Conservation (phyloP, 2,113 vertebrate species). For the Oncorhynchus gorbuscha region DNA sequence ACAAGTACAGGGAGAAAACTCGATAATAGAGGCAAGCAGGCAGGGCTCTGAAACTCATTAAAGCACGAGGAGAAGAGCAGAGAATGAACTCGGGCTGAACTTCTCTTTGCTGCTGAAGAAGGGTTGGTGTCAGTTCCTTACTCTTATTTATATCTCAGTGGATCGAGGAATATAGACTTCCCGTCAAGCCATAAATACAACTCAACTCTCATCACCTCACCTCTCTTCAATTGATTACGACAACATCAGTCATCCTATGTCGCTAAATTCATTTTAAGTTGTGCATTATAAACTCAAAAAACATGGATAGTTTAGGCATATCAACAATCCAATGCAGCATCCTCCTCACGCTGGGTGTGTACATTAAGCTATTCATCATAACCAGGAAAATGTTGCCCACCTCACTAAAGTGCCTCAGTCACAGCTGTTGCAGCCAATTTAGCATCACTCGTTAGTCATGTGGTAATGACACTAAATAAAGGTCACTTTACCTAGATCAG, state of each 20-base stretch:
- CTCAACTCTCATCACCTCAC: slow-evolving; percentile 25
- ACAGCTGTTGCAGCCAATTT: neutral
- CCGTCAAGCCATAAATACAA: slow-evolving; percentile 24
- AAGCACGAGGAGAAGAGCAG: slow-evolving; percentile 39
- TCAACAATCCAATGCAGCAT: neutral
- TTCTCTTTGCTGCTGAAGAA: slow-evolving; percentile 28
- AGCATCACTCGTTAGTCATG: slow-evolving; percentile 13
- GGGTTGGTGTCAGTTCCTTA: slow-evolving; percentile 11
- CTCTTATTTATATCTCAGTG: slow-evolving; percentile 56
- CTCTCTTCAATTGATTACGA: slow-evolving; percentile 9
- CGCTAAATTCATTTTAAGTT: neutral
- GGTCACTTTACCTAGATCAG: slow-evolving; percentile 24
- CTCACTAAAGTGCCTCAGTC: neutral
- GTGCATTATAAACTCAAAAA: neutral
- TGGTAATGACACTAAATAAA: slow-evolving; percentile 42
- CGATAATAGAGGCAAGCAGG: slow-evolving; percentile 46
- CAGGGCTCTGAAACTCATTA: slow-evolving; percentile 55
- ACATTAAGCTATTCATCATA: neutral
- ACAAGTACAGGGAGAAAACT: slow-evolving; percentile 37
- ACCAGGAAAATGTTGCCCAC: neutral
- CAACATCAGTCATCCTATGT: neutral
- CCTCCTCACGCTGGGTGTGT: neutral
- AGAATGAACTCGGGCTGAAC: slow-evolving; percentile 54
- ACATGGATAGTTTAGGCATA: neutral
- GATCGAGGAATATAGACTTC: slow-evolving; percentile 50